Conservation (phyloP, 2,888 invertebrate genomes). For the Cephus pulcher region DNA sequence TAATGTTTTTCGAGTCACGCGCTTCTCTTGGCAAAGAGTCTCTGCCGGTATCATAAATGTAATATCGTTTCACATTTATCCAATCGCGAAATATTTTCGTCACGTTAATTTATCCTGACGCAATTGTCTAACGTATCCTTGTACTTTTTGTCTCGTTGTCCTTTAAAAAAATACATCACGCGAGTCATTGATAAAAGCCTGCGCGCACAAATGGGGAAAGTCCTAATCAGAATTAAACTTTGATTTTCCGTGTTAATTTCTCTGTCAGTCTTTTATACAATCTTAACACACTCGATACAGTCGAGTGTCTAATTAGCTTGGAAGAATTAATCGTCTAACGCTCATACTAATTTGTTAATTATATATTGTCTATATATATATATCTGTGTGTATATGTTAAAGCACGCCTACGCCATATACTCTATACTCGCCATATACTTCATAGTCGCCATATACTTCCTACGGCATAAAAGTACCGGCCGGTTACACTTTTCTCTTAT, state of each 20-base stretch:
- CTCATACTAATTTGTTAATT: not conserved
- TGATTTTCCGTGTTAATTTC: not conserved
- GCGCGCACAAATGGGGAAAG: not conserved
- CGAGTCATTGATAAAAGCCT: not conserved
- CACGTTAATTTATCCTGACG: too few species aligned
- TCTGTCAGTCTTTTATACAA: not conserved
- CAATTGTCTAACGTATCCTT: not conserved
- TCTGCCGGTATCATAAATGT: not conserved
- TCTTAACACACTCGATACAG: not conserved
- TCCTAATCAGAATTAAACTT: not conserved
- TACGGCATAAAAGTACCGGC: conserved; percentile 19
- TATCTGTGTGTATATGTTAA: not conserved
- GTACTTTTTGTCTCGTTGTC: not conserved
- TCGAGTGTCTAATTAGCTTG: not conserved
- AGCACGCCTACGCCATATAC: not conserved
- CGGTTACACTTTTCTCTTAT: conserved; percentile 48
- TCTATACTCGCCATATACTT: conserved; percentile 4
- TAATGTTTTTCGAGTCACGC: not conserved
- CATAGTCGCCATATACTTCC: not conserved
- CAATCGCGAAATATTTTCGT: not conserved
- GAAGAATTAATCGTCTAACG: not conserved
- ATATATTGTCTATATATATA: not conserved
- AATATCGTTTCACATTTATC: not conserved
- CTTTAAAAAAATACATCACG: not conserved
- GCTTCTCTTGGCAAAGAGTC: not conserved